Evolutionary conservation across 1,140 invertebrate species (phyloP), one percentile per base, ranked within the genome.

Genomic region (Pteromalus puparum): DNA sequence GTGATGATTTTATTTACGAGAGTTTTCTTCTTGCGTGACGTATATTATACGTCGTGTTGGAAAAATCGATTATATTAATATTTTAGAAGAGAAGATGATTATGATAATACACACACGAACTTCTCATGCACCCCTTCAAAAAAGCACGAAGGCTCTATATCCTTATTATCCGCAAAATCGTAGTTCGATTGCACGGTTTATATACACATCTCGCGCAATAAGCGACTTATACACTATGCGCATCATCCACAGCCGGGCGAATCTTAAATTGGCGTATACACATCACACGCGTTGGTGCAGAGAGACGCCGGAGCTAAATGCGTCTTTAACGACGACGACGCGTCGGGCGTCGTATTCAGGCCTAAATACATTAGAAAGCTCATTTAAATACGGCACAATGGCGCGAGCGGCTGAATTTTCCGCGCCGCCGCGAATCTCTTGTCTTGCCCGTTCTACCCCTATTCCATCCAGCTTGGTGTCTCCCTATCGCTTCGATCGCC

Each of bases 311-410:
- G 30, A 5, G 26, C 72, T 24, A 78, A 68, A 90, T 89, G 87
- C 87, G 87, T 88, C 89, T 91, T 90, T 90, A 90, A 90, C 88
- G 89, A 90, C 83, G 82, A 18, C 53, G 80, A 34, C 30, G 77
- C 68, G 75, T 34, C 42, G 70, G 1, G 42, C 34, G 34, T 38
- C 30, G 12, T 65, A 73, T 73, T 30, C 42, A 46, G 67, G 74
- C 34, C 87, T 89, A 89, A 92, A 90, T 88, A 89, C 90, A 89
- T 91, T 89, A 90, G 90, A 89, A 91, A 90, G 89, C 90, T 90
- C 89, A 91, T 93, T 92, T 92, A 87, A 92, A 93, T 92, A 89
- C 82, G 83, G 86, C 79, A 91, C 89, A 92, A 90, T 89, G 87
- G 85, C 87, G 80, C 74, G 82, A 74, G 86, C 86, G 84, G 85